Evolutionary conservation across 2,888 invertebrate species (phyloP), one percentile per base, ranked within the genome.

Genomic region (Arge pagana): DNA sequence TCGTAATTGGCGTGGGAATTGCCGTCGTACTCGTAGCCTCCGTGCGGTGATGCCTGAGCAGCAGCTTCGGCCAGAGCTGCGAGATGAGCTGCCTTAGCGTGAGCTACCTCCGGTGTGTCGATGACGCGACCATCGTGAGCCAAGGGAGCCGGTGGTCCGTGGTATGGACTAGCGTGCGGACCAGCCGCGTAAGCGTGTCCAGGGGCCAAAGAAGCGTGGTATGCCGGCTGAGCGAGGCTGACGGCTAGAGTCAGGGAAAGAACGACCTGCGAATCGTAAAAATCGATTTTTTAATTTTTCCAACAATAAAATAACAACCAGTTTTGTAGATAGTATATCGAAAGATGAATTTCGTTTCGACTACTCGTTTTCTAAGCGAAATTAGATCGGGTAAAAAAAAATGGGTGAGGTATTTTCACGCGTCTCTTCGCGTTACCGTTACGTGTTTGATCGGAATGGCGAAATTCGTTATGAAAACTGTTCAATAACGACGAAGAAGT

Each of bases 51-150:
- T 16, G 50, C 50, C 2, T 37, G 52, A 16, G 52, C 28, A 4
- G 52, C 52, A 4, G 48, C 52, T 2, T 43, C 45, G 3, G 52
- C 52, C 54, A 57, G 62, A 10, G 64, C 66, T 41, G 64, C 62
- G 50, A 65, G 61, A 51, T 69, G 68, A 13, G 66, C 63, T 6
- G 65, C 66, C 48, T 70, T 71, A 23, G 70, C 68, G 52, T 65
- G 61, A 10, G 67, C 65, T 3, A 71, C 68, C 55, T 70, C 71
- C 36, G 69, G 68, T 18, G 68, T 70, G 55, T 70, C 71, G 15
- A 64, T 51, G 16, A 66, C 65, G 18, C 63, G 61, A 4, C 65
- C 65, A 41, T 65, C 67, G 26, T 65, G 64, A 13, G 59, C 66
- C n/a, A 68, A 49, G 0, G 71, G 71, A 0, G 71, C 71, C 2